Evolutionary conservation across 2,888 invertebrate genomes (phyloP).

Genomic region (Drosophila affinis): DNA sequence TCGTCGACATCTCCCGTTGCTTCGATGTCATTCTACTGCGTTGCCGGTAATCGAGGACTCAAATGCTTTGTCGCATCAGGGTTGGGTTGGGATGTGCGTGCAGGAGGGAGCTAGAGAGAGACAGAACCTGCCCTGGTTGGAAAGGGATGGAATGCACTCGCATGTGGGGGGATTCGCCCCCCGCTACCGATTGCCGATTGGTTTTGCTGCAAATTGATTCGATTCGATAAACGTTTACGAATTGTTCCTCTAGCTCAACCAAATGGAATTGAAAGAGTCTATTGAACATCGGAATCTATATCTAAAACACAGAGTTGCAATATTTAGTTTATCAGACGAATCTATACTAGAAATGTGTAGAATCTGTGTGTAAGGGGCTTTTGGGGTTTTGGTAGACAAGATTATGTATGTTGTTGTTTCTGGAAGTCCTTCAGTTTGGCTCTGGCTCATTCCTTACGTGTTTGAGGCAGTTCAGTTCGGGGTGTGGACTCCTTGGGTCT

Average conservation of each 20-base stretch:
- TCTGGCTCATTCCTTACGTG: too few species aligned
- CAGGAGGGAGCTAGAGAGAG: too few species aligned
- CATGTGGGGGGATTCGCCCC: not conserved
- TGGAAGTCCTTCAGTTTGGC: too few species aligned
- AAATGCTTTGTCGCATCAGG: not conserved
- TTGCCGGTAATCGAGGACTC: not conserved
- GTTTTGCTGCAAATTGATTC: conserved; percentile 39
- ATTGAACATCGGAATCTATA: not conserved
- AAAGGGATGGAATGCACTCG: not conserved
- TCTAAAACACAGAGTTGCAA: too few species aligned
- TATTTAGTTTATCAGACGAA: too few species aligned
- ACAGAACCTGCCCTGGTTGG: too few species aligned
- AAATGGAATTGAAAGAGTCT: not conserved
- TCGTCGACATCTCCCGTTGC: conserved; percentile 32
- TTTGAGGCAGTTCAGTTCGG: too few species aligned
- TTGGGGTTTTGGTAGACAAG: too few species aligned
- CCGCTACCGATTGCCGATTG: not conserved
- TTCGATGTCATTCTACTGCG: conserved; percentile 38
- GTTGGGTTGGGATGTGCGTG: not conserved
- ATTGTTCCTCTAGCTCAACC: conserved; percentile 16
- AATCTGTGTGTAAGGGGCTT: too few species aligned
- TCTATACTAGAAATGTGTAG: too few species aligned
- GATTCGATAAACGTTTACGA: conserved; percentile 35
- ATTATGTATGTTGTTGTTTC: too few species aligned
- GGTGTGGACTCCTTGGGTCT: too few species aligned